phyloP scores from a whole-genome alignment of 92 coral and sea anemone genomes.

The Virgularia gustaviana region DNA sequence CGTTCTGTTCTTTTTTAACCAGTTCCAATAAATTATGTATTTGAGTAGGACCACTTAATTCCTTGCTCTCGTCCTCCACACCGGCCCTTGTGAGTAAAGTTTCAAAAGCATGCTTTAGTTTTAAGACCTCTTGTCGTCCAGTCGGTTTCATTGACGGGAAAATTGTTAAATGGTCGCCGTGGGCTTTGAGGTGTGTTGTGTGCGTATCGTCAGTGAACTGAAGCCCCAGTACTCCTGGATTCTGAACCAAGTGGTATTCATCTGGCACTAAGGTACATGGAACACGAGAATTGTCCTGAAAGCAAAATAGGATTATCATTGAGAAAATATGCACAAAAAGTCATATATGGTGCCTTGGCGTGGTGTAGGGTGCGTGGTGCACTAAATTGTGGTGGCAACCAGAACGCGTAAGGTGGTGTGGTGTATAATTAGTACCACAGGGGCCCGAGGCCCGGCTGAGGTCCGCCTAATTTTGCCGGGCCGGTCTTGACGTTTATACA shows the following conservation, averaged over 20 bases:
- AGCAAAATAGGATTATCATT: too few species aligned
- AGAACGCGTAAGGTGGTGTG: too few species aligned
- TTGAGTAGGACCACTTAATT: constrained; percentile 95
- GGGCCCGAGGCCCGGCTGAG: too few species aligned
- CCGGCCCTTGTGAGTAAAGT: constrained; percentile 87
- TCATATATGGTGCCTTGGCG: too few species aligned
- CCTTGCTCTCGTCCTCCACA: constrained; percentile 78
- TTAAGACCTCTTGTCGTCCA: constrained; percentile 91
- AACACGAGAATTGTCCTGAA: constrained; percentile 60
- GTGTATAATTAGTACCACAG: too few species aligned
- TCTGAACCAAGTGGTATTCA: constrained; percentile 91
- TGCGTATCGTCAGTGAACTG: constrained; percentile 87
- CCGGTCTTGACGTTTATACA: too few species aligned
- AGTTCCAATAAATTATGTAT: constrained; percentile 91
- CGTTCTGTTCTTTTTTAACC: constrained; percentile 88
- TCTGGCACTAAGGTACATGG: constrained; percentile 83
- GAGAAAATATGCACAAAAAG: too few species aligned
- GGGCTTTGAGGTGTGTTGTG: constrained; percentile 76
- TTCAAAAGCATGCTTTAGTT: constrained; percentile 94
- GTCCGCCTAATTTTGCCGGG: too few species aligned
- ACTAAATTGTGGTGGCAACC: too few species aligned
- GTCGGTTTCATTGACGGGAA: constrained; percentile 98
- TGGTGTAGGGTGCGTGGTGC: too few species aligned
- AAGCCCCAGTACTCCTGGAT: constrained; percentile 95
- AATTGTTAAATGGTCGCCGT: constrained; percentile 84